Conservation (phyloP, 2,113 vertebrate species). For the Heterochromis multidens region DNA sequence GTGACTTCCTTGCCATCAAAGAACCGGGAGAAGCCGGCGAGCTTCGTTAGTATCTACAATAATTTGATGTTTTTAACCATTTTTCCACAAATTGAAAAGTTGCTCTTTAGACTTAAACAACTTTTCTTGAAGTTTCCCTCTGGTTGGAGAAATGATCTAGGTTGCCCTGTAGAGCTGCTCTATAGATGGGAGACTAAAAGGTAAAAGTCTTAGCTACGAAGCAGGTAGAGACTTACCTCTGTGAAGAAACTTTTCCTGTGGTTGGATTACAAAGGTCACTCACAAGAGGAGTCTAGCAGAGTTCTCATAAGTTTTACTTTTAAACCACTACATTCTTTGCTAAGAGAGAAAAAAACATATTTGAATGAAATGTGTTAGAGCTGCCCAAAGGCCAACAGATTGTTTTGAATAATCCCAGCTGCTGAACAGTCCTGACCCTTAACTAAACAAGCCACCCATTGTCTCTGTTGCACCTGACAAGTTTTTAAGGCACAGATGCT, state of each 20-base stretch:
- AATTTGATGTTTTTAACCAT: neutral
- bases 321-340: neutral
- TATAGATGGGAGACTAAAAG: neutral
- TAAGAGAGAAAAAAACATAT: neutral
- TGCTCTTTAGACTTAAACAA: neutral
- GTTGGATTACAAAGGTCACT: neutral
- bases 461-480: neutral
- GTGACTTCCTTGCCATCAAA: too few species aligned
- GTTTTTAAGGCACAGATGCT: neutral
- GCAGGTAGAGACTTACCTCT: neutral
- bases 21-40: too few species aligned
- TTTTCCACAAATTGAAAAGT: neutral
- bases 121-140: neutral
- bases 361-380: neutral
- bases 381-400: neutral
- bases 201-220: neutral
- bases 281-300: neutral
- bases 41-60: neutral
- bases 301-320: neutral
- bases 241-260: neutral
- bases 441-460: neutral
- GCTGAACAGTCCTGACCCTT: neutral
- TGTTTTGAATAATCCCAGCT: neutral
- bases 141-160: neutral
- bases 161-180: neutral